A percentile compares a stretch with the other conserved stretches of the same genome.
Conservation (phyloP, 2,888 invertebrate species). For the Zhuqinia jingwanae region DNA sequence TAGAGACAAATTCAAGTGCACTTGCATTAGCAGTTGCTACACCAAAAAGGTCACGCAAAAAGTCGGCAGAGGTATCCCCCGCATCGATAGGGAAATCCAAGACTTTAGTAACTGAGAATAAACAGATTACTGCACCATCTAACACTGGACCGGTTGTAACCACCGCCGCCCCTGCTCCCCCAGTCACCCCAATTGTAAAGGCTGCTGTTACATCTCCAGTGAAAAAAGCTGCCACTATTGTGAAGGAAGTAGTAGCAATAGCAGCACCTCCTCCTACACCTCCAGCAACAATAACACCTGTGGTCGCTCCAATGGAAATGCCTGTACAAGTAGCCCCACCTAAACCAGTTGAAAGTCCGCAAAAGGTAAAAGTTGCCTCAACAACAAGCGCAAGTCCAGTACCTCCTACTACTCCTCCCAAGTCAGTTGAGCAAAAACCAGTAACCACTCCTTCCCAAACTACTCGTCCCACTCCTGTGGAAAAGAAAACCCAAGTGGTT, state of each 20-base stretch:
- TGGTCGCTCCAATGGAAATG: background rate
- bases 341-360: background rate
- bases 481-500: background rate
- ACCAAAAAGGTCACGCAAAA: too few species aligned
- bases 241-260: background rate
- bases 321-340: background rate
- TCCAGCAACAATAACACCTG: background rate
- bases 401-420: background rate
- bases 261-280: background rate
- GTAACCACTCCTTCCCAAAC: too few species aligned
- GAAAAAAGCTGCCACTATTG: background rate
- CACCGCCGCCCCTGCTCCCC: background rate
- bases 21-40: too few species aligned
- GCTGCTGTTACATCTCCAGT: background rate
- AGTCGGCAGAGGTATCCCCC: too few species aligned
- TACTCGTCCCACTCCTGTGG: background rate
- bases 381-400: background rate
- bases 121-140: background rate
- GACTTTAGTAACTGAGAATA: background rate
- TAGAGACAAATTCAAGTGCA: too few species aligned
- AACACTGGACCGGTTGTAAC: background rate
- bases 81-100: too few species aligned
- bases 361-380: background rate
- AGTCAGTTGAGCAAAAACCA: background rate
- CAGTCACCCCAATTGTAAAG: background rate